Evolutionary conservation across 1,140 invertebrate genomes (phyloP).

Genomic region (Copidosoma floridanum): DNA sequence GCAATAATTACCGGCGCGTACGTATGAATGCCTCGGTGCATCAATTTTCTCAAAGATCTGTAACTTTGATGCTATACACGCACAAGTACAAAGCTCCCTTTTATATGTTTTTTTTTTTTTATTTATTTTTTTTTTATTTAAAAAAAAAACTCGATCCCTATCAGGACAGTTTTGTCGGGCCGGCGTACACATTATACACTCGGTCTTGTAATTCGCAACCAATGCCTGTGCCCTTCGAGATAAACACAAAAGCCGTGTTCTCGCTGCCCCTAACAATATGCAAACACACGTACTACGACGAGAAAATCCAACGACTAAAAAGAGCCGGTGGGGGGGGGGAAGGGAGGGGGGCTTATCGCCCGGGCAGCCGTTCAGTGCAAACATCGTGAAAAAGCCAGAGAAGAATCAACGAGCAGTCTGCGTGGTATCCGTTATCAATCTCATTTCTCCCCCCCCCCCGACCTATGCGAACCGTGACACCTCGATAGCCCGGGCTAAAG

Average conservation of each 20-base stretch:
- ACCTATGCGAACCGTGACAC: neutral
- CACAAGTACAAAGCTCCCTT: too few species aligned
- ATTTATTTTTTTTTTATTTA: too few species aligned
- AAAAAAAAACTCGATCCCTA: too few species aligned
- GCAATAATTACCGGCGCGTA: constrained; percentile 48
- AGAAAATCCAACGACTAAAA: constrained; percentile 21
- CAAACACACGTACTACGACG: constrained; percentile 23
- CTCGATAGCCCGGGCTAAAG: neutral
- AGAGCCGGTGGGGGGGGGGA: too few species aligned
- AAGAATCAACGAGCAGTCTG: constrained; percentile 31
- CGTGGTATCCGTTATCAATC: constrained; percentile 52
- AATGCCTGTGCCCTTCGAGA: neutral
- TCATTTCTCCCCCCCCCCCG: constrained; percentile 27
- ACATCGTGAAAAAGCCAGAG: constrained; percentile 54
- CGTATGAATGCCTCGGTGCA: constrained; percentile 48
- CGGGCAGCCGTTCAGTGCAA: constrained; percentile 47
- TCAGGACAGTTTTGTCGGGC: too few species aligned
- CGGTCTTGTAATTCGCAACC: too few species aligned
- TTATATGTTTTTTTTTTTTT: too few species aligned
- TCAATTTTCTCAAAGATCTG: constrained; percentile 47
- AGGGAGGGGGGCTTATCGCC: constrained; percentile 48
- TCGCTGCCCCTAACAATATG: constrained; percentile 28
- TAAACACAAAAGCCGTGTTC: neutral
- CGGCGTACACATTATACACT: too few species aligned
- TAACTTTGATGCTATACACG: too few species aligned